phyloP scores from a whole-genome alignment of 1,140 invertebrate genomes.

The Calephelis nemesis region DNA sequence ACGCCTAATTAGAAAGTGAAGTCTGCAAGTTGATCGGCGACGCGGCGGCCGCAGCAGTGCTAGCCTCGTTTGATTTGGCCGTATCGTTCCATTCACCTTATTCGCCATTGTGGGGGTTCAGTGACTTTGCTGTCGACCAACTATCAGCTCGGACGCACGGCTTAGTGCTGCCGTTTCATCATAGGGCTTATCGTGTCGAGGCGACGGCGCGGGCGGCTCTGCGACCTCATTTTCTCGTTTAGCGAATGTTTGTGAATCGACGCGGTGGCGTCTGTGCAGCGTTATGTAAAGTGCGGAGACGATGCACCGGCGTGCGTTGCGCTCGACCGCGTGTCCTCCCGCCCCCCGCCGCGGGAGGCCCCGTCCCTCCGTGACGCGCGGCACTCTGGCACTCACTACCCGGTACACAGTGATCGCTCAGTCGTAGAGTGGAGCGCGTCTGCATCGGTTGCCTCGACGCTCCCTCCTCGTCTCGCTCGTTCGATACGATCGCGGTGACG shows the following conservation, averaged over 20 bases:
- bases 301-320: constrained; percentile 56
- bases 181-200: constrained; percentile 52
- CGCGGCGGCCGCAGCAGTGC: constrained; percentile 40
- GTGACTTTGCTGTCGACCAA: constrained; percentile 67
- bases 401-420: constrained; percentile 42
- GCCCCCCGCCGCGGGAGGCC: constrained; percentile 43
- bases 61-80: constrained; percentile 56
- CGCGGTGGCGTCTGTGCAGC: constrained; percentile 46
- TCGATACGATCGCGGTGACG: constrained; percentile 35
- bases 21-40: constrained; percentile 39
- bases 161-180: constrained; percentile 61
- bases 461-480: constrained; percentile 28
- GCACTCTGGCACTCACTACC: constrained; percentile 26
- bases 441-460: constrained; percentile 47
- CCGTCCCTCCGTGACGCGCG: constrained; percentile 52
- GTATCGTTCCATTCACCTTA: constrained; percentile 76
- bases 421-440: constrained; percentile 68
- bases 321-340: constrained; percentile 60
- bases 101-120: constrained; percentile 67
- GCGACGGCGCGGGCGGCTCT: constrained; percentile 39
- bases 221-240: constrained; percentile 58
- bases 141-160: constrained; percentile 53
- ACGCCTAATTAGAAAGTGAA: constrained; percentile 64
- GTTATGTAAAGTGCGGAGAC: constrained; percentile 69
- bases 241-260: constrained; percentile 38